Evolutionary conservation across 2,797 vertebrate genomes (phyloP).

Genomic region (Lepus townsendii): DNA sequence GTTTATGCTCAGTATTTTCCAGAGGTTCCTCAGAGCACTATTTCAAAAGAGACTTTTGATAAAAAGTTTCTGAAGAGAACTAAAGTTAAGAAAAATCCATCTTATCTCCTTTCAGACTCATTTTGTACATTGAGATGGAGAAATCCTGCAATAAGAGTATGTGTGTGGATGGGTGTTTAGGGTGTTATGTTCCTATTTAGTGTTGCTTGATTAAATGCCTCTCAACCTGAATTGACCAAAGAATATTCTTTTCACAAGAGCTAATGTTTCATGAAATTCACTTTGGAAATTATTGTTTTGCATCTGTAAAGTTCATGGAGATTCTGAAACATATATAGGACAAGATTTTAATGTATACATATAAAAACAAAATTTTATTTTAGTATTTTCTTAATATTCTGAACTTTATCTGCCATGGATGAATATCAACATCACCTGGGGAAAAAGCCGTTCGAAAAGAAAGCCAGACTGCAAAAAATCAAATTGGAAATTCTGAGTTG

Average conservation of each 20-base stretch:
- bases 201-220: constrained; percentile 12
- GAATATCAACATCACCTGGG: constrained; percentile 59
- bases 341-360: constrained; percentile 17
- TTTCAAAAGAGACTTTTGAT: constrained; percentile 48
- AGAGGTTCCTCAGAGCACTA: not conserved
- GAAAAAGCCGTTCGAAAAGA: constrained; percentile 68
- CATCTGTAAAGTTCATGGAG: constrained; percentile 6
- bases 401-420: constrained; percentile 77
- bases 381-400: constrained; percentile 75
- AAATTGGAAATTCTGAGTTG: constrained; percentile 86
- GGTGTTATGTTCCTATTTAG: not conserved
- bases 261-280: constrained; percentile 47
- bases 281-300: constrained; percentile 44
- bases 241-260: constrained; percentile 49
- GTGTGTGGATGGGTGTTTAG: not conserved
- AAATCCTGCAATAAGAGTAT: not conserved
- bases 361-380: constrained; percentile 46
- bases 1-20: not conserved
- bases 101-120: not conserved
- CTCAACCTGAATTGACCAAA: constrained; percentile 54
- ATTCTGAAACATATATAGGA: constrained; percentile 22
- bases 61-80: constrained; percentile 27
- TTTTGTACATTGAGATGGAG: not conserved
- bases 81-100: constrained; percentile 11
- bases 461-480: constrained; percentile 80